Base-by-base conservation (phyloP, 2,888 invertebrate genomes). In the Andrena marginata region DNA sequence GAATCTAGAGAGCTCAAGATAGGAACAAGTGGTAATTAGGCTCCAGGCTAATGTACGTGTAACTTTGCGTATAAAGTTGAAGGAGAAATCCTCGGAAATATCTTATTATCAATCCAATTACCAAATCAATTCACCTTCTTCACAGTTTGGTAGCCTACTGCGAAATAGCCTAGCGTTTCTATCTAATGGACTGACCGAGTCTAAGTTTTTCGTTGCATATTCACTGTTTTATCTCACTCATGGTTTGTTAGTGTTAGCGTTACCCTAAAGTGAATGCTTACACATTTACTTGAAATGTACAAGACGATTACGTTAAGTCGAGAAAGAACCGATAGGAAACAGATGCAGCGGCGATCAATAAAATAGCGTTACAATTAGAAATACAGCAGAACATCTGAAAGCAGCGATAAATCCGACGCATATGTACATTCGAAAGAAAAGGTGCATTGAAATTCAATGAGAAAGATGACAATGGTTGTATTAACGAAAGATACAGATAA, bases 131-230 rank as follows among this genome's bases (percentile, higher is more conserved):
- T 75, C 68, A 60, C 74, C 74, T 81, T 81, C 77, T 63, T 76
- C 65, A 49, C 84, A 69, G 65, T 73, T 77, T 60, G 65, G 73
- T 77, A 54, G 71, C 56, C 71, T 80, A 89, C 31, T 29, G 73
- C 63, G 29, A 86, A 82, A 70, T 69, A 81, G 73, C 64, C 75
- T 85, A 83, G 49, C 72, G 29, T 70, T 65, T 42, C 73, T 71
- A 85, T 35, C 81, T 85, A 89, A 83, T 78, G 60, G 68, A 63
- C 80, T 77, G 85, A 77, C 84, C 86, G 82, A 88, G 87, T 89
- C 85, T 91, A 90, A 81, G 85, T 84, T 85, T 87, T 92, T 93
- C 93, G 93, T 93, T 93, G 93, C 93, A 88, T 89, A 90, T 91
- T 91, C 90, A 91, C 87, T 91, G 89, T 89, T 89, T 90, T 77